These are phyloP conservation scores for Dolomedes plantarius DNA, from an alignment of 2,888 invertebrate genomes.

Conservation along the genomic window DNA sequence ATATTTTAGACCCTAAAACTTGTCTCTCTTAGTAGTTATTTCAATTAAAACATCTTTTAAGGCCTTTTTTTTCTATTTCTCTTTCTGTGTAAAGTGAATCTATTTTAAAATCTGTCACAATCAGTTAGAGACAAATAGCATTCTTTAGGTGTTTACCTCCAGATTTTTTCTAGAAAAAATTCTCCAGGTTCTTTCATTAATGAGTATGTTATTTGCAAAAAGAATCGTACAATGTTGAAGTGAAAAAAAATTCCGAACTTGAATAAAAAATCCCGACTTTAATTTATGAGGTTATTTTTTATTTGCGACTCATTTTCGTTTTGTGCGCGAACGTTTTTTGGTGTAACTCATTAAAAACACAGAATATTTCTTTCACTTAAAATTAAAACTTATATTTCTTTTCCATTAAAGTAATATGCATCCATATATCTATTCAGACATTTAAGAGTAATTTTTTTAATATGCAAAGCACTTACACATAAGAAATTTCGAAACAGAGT, in stretches of 20 bases:
- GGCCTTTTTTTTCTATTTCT: neutral
- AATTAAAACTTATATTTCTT: conserved; percentile 67
- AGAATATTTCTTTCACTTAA: conserved; percentile 41
- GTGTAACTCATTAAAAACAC: conserved; percentile 59
- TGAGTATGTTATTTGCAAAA: conserved; percentile 61
- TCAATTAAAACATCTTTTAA: conserved; percentile 1
- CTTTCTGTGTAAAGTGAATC: conserved; percentile 20
- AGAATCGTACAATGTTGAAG: conserved; percentile 20
- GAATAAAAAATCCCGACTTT: conserved; percentile 50
- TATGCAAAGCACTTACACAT: conserved; percentile 50
- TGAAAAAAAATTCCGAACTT: conserved; percentile 29
- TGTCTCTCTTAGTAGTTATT: neutral
- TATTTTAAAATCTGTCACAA: conserved; percentile 68
- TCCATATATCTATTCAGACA: conserved; percentile 32
- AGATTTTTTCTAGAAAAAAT: conserved; percentile 47
- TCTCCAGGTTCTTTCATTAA: conserved; percentile 36
- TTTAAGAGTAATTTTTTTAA: conserved; percentile 51
- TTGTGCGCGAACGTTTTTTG: conserved; percentile 13
- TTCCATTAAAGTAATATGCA: conserved; percentile 59
- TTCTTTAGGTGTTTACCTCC: conserved; percentile 62
- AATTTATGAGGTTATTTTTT: conserved; percentile 61
- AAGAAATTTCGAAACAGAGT: conserved; percentile 38
- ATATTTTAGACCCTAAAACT: neutral
- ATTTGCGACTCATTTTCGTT: conserved; percentile 26
- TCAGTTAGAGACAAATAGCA: conserved; percentile 64